Evolutionary conservation across 2,113 vertebrate species (phyloP), one percentile per base, ranked within the genome.

Genomic region (Platysteira castanea): DNA sequence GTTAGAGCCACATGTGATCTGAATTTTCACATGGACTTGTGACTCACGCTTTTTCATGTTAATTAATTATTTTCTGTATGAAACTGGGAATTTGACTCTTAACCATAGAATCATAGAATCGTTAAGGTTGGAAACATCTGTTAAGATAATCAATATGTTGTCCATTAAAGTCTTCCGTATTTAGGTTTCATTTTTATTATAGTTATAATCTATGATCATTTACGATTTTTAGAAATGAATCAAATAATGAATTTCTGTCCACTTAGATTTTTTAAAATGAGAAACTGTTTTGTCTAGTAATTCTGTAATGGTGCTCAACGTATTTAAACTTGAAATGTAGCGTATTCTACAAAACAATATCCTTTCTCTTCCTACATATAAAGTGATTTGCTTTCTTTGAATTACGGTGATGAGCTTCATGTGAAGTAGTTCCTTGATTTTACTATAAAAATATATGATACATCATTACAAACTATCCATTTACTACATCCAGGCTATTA

Each of bases 1-100:
- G 11, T 53, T n/a, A 52, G 37, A 84, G 33, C 17, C 31, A 41
- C 0, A 0, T 1, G 0, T 2, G 41, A 26, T 65, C 24, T 65
- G 42, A 59, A 53, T 77, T 87, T 90, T 88, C 41, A 60, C 7
- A 28, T 68, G 63, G 15, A 31, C 78, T 20, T 78, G 10, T 56
- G 71, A 22, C 37, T 71, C 33, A 23, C 0, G 0, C 31, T 59
- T 90, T 59, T 30, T 75, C 21, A 46, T 42, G 5, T 23, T 41
- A 21, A 10, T 61, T 90, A 75, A 10, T 61, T 90, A 75, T 86
- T 61, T 79, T 23, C 15, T 86, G 26, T 59, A 13, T 47, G n/a
- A 67, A 92, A 20, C 31, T 63, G 16, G 3, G 15, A 94, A 63
- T 64, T 78, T 42, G 7, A 46, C 18, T 76, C 17, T 54, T 52